Evolutionary conservation across 2,797 vertebrate genomes (phyloP).

Genomic region (Vireo griseus): DNA sequence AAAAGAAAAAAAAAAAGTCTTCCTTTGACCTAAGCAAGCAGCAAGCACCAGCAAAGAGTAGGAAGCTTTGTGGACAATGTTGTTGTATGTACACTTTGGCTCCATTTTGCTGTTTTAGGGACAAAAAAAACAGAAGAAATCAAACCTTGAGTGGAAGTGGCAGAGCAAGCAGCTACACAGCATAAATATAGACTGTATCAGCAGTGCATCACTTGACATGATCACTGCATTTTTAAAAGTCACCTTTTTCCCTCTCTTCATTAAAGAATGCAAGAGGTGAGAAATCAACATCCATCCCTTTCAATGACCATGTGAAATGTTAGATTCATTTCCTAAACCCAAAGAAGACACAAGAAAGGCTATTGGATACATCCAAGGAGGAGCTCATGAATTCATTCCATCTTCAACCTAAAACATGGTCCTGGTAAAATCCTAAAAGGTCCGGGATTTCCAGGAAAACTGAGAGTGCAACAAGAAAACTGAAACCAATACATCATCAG

Average conservation of each 20-base stretch:
- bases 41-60: background rate
- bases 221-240: background rate
- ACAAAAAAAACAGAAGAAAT: background rate
- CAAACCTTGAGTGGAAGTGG: background rate
- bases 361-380: background rate
- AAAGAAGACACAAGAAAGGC: background rate
- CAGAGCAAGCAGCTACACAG: background rate
- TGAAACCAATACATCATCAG: background rate
- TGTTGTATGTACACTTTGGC: background rate
- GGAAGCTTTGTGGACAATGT: background rate
- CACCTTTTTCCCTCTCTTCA: background rate
- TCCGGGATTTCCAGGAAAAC: background rate
- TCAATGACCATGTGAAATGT: background rate
- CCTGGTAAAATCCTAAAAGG: background rate
- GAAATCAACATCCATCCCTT: background rate
- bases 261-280: background rate
- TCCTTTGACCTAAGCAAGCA: background rate
- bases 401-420: background rate
- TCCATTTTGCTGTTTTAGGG: background rate
- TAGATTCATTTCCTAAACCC: background rate
- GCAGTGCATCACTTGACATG: background rate
- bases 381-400: background rate
- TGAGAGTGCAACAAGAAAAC: background rate
- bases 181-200: rapidly evolving
- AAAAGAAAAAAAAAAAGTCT: background rate